Evolutionary conservation across 2,797 vertebrate species (phyloP).

Genomic region (Eleutherodactylus coqui): DNA sequence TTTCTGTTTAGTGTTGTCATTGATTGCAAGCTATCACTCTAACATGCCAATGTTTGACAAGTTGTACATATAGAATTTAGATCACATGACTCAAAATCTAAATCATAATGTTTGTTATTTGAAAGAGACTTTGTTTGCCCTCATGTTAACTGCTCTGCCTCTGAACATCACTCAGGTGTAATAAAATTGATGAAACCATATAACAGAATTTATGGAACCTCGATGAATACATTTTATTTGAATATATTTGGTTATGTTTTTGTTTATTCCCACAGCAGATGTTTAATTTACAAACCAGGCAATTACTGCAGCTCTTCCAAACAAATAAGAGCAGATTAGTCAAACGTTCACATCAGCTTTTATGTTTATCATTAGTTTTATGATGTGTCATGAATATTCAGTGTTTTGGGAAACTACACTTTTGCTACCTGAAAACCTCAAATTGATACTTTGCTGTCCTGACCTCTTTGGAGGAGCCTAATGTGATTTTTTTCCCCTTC

Average conservation of each 20-base stretch:
- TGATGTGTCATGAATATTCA: constrained; percentile 80
- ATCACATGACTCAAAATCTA: neutral
- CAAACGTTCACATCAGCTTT: constrained; percentile 81
- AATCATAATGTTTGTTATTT: constrained; percentile 55
- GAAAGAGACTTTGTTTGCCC: constrained; percentile 65
- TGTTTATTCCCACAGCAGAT: constrained; percentile 83
- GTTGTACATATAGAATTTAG: neutral
- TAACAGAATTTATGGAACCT: constrained; percentile 80
- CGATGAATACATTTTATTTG: constrained; percentile 81
- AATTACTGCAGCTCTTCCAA: constrained; percentile 80
- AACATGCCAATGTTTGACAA: neutral
- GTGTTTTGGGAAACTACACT: constrained; percentile 72
- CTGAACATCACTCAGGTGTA: constrained; percentile 69
- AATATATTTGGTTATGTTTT: constrained; percentile 80
- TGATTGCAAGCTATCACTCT: neutral
- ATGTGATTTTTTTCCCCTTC: constrained; percentile 66
- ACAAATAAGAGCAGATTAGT: constrained; percentile 85
- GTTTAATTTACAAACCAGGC: constrained; percentile 83
- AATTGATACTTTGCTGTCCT: constrained; percentile 71
- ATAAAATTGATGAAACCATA: constrained; percentile 77
- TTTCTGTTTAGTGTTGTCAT: neutral
- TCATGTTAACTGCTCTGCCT: constrained; percentile 59
- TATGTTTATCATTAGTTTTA: constrained; percentile 84
- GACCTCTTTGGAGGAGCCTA: constrained; percentile 66
- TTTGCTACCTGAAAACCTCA: constrained; percentile 78